Percentiles rank a stretch among this genome's conserved stretches.
phyloP scores from a whole-genome alignment of 2,113 vertebrate genomes.

The Entomyzon cyanotis region DNA sequence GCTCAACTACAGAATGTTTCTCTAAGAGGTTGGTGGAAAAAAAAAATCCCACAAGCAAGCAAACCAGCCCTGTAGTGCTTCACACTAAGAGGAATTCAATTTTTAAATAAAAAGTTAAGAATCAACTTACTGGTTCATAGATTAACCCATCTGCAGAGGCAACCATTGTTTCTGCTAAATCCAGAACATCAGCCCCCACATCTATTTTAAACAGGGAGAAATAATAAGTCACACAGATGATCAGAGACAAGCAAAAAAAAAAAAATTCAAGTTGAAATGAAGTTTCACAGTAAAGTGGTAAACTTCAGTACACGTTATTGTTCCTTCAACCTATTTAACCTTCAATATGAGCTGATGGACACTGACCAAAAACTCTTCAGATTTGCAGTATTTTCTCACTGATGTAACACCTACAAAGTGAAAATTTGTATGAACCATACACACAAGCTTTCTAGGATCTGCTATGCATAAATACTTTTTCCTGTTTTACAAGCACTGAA shows the following conservation, averaged over 20 bases:
- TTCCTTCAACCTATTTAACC: neutral
- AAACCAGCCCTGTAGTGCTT: neutral
- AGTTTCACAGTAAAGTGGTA: neutral
- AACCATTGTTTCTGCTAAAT: conserved; percentile 97
- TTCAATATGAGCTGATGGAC: neutral
- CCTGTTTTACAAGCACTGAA: neutral
- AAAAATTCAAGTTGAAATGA: neutral
- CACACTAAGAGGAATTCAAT: neutral
- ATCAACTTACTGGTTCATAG: conserved; percentile 90
- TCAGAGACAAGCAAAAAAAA: neutral
- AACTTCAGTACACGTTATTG: neutral
- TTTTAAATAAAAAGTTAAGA: neutral
- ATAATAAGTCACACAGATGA: neutral
- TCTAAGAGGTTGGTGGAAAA: neutral
- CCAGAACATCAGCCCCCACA: conserved; percentile 94
- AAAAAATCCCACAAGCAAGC: neutral
- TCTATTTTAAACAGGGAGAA: conserved; percentile 73
- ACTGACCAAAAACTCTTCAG: neutral
- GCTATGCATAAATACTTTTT: neutral
- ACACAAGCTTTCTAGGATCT: neutral
- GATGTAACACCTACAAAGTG: neutral
- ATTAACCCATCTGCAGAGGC: conserved; percentile 89
- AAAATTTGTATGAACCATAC: neutral
- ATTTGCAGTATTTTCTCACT: neutral
- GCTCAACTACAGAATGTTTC: neutral